phyloP scores from a whole-genome alignment of 2,797 vertebrate species.

The Coregonus sp. region DNA sequence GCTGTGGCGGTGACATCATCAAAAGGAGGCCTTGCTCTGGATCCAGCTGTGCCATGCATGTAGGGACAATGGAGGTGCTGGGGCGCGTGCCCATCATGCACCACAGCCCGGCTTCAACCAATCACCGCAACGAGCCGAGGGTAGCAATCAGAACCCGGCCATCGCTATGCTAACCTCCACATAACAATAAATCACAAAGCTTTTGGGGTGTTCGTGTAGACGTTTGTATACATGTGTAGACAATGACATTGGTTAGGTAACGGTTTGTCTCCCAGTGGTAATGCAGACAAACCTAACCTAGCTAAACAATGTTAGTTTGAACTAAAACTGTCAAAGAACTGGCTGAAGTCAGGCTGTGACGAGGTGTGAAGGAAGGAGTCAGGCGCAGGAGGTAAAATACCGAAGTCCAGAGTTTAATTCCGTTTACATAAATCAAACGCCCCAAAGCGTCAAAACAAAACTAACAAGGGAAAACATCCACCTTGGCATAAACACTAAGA shows the following conservation, averaged over 20 bases:
- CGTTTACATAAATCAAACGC: too few species aligned
- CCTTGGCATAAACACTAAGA: too few species aligned
- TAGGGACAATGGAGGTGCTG: constrained; percentile 10
- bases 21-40: background rate
- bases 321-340: too few species aligned
- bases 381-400: too few species aligned
- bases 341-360: too few species aligned
- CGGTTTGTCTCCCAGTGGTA: too few species aligned
- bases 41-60: constrained; percentile 22
- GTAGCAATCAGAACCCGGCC: constrained; percentile 27
- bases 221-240: constrained; percentile 8
- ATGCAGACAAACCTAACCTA: too few species aligned
- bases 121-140: constrained; percentile 20
- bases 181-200: constrained; percentile 16
- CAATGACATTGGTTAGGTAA: background rate
- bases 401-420: too few species aligned
- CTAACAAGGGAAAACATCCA: too few species aligned
- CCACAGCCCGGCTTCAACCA: constrained; percentile 12
- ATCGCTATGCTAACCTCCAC: background rate
- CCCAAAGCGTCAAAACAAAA: too few species aligned
- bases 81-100: background rate
- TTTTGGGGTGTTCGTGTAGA: background rate
- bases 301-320: background rate
- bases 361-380: too few species aligned
- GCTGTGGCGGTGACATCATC: too few species aligned